These are phyloP conservation scores for Sarcophilus harrisii DNA, from an alignment of 2,797 vertebrate genomes.

Conservation along the genomic window DNA sequence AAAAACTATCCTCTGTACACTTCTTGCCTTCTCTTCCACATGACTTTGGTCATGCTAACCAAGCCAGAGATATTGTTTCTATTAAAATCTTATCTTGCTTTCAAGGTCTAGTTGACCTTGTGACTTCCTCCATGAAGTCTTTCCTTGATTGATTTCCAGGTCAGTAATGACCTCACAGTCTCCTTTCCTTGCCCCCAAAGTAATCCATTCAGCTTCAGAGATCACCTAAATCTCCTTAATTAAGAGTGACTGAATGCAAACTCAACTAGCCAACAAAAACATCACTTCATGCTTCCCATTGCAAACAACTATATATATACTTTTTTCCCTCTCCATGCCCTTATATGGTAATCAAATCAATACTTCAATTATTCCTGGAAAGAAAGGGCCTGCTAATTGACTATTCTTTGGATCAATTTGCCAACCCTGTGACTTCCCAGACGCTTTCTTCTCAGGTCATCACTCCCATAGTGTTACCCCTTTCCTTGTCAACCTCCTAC, in stretches of 20 bases:
- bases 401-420: not conserved
- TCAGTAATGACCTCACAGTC: not conserved
- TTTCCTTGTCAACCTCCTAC: no score
- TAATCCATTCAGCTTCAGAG: not conserved
- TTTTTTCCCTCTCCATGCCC: not conserved
- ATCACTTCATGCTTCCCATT: not conserved
- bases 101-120: not conserved
- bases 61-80: no score
- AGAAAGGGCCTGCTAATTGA: not conserved
- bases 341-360: not conserved
- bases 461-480: not conserved
- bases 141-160: not conserved
- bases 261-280: not conserved
- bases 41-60: no score
- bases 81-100: no score
- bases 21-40: no score
- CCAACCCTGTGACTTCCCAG: not conserved
- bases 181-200: not conserved
- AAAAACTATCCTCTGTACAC: no score
- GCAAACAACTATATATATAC: not conserved
- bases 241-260: not conserved
- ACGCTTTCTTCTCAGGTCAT: not conserved
- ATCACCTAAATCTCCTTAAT: not conserved
- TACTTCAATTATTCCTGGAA: not conserved
- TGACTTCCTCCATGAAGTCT: not conserved